A percentile compares a stretch with the other conserved stretches of the same genome.
Evolutionary conservation across 2,888 invertebrate species (phyloP).

Genomic region (Byasa hedistus): DNA sequence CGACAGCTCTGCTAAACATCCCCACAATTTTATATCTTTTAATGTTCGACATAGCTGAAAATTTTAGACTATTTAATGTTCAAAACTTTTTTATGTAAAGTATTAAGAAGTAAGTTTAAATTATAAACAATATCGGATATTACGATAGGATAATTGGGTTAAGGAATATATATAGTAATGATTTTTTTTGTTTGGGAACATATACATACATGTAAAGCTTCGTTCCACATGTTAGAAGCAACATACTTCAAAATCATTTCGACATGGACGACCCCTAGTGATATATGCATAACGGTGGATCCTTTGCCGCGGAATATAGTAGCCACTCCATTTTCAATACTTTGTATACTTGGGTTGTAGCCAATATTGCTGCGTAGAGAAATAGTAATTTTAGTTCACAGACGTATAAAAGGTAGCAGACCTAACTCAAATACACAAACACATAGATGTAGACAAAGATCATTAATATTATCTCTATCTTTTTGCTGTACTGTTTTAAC

Average conservation of each 20-base stretch:
- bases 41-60: constrained; percentile 71
- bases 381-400: not conserved
- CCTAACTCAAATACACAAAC: too few relatives aligned
- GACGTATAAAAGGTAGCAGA: too few relatives aligned
- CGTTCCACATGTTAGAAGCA: constrained; percentile 89
- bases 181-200: not conserved
- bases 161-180: not conserved
- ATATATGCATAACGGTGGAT: constrained; percentile 84
- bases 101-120: not conserved
- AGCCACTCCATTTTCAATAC: constrained; percentile 91
- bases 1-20: constrained; percentile 94
- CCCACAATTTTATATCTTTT: constrained; percentile 88
- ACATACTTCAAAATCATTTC: constrained; percentile 80
- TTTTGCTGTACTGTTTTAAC: too few relatives aligned
- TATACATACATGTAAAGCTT: constrained; percentile 85
- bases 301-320: constrained; percentile 94
- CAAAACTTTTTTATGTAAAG: not conserved
- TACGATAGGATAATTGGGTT: too few relatives aligned
- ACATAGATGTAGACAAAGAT: too few relatives aligned
- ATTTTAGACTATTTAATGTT: not conserved
- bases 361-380: constrained; percentile 87
- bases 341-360: constrained; percentile 88
- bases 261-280: constrained; percentile 84
- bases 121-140: too few relatives aligned
- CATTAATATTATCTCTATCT: too few relatives aligned